A percentile compares a stretch with the other conserved stretches of the same genome.
These are phyloP conservation scores for Epizoanthus illoricatus DNA, from an alignment of 92 coral and sea anemone species.

Conservation along the genomic window DNA sequence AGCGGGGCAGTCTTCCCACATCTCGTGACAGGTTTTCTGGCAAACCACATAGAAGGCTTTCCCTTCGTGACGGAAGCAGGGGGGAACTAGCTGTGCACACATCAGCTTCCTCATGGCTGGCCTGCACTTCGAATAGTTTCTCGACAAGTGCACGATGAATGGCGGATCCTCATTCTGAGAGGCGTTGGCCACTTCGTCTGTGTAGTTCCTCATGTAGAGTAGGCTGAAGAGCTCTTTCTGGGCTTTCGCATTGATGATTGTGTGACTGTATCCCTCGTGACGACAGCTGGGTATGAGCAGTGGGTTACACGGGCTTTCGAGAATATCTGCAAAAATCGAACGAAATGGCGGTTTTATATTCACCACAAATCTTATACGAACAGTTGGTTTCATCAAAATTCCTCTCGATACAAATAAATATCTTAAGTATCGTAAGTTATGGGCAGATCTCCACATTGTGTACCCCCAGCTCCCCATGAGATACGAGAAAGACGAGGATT, in stretches of 20 bases:
- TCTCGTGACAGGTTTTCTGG: neutral
- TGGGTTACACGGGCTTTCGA: neutral
- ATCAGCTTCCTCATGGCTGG: neutral
- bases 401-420: too few species aligned
- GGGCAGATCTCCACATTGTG: too few species aligned
- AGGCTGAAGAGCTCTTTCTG: neutral
- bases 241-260: neutral
- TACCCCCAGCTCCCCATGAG: too few species aligned
- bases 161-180: neutral
- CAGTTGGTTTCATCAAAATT: too few species aligned
- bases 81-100: neutral
- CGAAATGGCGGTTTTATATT: neutral
- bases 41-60: constrained; percentile 7
- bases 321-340: neutral
- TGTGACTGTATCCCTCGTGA: neutral
- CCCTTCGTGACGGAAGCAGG: neutral
- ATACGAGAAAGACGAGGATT: too few species aligned
- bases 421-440: too few species aligned
- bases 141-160: neutral
- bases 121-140: neutral
- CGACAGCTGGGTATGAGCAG: constrained; percentile 8
- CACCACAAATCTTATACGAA: neutral
- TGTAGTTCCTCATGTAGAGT: neutral
- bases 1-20: constrained; percentile 13
- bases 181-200: neutral